Evolutionary conservation across 1,140 invertebrate species (phyloP), one percentile per base, ranked within the genome.

Genomic region (Uloborus diversus): DNA sequence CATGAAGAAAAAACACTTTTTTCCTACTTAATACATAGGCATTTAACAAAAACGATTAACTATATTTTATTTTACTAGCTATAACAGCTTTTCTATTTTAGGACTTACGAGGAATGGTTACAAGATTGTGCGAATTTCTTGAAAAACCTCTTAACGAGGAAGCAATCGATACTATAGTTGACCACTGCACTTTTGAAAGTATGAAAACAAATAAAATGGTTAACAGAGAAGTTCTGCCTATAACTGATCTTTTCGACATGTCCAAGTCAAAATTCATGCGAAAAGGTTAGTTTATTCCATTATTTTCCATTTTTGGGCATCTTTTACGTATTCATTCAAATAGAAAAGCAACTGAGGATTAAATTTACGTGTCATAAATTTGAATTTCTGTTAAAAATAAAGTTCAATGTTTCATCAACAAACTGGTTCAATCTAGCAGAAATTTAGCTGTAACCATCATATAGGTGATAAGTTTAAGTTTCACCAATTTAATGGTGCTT

Each of bases 121-220:
- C 83, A 69, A 80, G 84, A 51, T 85, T 90, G 51, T 86, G 86
- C 17, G 56, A 84, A 1, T 90, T 90, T 81, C 73, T 90, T 33
- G 86, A 85, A 17, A 85, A 86, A 47, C 25, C 83, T 4, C 42
- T 89, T n/a, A 81, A 81, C 4, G 82, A 83, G 1, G 84, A 86
- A 27, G 68, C 84, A 11, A 81, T 88, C 23, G 64, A 78, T 7
- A 53, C 35, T 4, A 82, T 84, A 17, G 85, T 84, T 0, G 68
- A 85, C 1, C 88, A 89, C 69, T 89, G 88, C 64, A 85, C 84
- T 11, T 90, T 90, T 83, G 85, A 88, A 9, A 85, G 81, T 25
- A 90, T 90, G 89, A 81, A 81, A 32, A 70, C 56, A 7, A 84
- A 84, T 35, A 79, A 64, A 20, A 82, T 81, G 79, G 83, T 83